Percentiles rank a stretch among this genome's conserved stretches.
Evolutionary conservation across 2,797 vertebrate species (phyloP).

Genomic region (Gallinago stenura): DNA sequence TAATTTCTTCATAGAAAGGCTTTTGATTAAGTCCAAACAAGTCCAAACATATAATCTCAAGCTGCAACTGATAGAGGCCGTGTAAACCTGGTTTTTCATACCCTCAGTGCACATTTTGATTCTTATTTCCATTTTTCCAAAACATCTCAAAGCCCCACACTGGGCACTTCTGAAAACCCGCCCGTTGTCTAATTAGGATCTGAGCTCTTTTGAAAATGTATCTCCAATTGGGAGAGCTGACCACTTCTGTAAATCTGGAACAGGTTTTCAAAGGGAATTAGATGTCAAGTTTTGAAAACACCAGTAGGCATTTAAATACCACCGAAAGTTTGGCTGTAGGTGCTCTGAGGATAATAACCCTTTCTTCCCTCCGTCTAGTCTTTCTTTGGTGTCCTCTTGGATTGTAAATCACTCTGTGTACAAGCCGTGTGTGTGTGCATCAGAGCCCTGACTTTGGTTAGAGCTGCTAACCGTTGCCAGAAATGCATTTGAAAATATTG

Average conservation of each 20-base stretch:
- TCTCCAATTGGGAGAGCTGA: not conserved
- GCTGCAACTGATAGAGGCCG: not conserved
- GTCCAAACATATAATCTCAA: not conserved
- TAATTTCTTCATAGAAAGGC: not conserved
- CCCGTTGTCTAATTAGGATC: not conserved
- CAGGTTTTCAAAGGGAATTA: slow-evolving; percentile 43
- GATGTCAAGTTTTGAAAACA: slow-evolving; percentile 2
- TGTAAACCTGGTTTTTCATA: not conserved
- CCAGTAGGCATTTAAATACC: not conserved
- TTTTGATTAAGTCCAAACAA: not conserved
- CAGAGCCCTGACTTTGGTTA: not conserved
- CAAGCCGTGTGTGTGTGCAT: not conserved
- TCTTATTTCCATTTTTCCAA: not conserved
- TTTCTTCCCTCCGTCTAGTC: not conserved
- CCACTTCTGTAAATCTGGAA: slow-evolving; percentile 16
- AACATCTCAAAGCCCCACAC: not conserved
- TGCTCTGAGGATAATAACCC: not conserved
- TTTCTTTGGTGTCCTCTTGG: not conserved
- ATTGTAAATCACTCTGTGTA: not conserved
- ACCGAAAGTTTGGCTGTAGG: not conserved
- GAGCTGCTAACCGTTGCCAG: not conserved
- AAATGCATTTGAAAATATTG: not conserved
- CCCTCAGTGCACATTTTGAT: not conserved
- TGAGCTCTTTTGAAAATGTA: not conserved
- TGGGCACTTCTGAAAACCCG: not conserved